These are phyloP conservation scores for Xestia xanthographa DNA, from an alignment of 2,888 invertebrate species.

Conservation along the genomic window DNA sequence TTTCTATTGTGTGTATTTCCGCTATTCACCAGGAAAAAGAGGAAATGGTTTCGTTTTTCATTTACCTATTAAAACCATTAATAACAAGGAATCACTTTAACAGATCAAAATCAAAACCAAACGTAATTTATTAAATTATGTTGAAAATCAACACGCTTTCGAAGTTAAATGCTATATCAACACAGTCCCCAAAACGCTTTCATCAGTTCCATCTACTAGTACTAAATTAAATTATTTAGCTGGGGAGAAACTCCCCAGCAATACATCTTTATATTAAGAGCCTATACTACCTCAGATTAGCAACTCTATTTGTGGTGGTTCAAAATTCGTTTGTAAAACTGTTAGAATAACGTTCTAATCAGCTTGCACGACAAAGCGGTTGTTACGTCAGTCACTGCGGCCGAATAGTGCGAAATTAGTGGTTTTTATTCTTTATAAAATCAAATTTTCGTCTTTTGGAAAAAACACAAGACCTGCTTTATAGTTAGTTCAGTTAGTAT, in stretches of 20 bases:
- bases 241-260: background rate
- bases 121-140: background rate
- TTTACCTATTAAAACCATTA: background rate
- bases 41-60: background rate
- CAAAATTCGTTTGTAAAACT: too few relatives aligned
- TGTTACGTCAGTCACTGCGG: too few relatives aligned
- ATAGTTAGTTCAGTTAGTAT: too few relatives aligned
- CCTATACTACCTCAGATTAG: too few relatives aligned
- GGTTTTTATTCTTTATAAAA: too few relatives aligned
- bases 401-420: too few relatives aligned
- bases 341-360: too few relatives aligned
- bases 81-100: background rate
- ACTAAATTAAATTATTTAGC: background rate
- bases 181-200: background rate
- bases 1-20: constrained; percentile 1
- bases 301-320: too few relatives aligned
- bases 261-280: background rate
- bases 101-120: background rate
- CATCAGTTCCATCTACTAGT: background rate
- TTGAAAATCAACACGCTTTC: background rate
- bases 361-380: too few relatives aligned
- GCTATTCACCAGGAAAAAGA: background rate
- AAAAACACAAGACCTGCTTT: too few relatives aligned
- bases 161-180: background rate
- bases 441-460: too few relatives aligned